phyloP scores from a whole-genome alignment of 2,113 vertebrate species.

The Heterotis niloticus region DNA sequence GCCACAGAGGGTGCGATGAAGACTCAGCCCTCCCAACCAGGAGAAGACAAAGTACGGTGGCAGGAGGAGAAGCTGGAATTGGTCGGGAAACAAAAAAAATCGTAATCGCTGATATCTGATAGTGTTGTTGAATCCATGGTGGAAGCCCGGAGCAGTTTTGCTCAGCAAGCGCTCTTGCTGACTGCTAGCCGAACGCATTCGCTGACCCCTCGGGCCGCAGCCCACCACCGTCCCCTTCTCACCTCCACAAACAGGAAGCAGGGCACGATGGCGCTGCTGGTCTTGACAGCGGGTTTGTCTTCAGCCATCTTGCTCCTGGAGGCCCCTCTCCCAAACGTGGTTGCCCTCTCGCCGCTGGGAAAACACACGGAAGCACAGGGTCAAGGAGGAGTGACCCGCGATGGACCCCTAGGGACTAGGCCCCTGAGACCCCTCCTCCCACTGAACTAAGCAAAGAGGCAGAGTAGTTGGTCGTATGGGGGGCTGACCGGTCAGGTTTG shows the following conservation, averaged over 20 bases:
- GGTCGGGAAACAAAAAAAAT: no score
- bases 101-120: no score
- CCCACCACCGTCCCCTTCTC: constrained; percentile 36
- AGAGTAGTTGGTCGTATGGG: no score
- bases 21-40: neutral
- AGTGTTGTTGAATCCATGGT: neutral
- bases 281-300: constrained; percentile 53
- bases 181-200: neutral
- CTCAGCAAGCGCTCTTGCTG: neutral
- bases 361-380: neutral
- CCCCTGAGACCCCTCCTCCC: neutral
- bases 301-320: constrained; percentile 39
- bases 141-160: neutral
- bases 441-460: neutral
- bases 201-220: no score
- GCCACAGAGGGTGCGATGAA: neutral
- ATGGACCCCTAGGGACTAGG: neutral
- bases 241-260: constrained; percentile 72
- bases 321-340: neutral
- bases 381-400: neutral
- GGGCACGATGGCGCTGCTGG: constrained; percentile 67
- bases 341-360: neutral
- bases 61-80: no score
- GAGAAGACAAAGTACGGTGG: neutral
- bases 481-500: no score